Conservation (phyloP, 2,888 invertebrate genomes). For the Limnephilus rhombicus region DNA sequence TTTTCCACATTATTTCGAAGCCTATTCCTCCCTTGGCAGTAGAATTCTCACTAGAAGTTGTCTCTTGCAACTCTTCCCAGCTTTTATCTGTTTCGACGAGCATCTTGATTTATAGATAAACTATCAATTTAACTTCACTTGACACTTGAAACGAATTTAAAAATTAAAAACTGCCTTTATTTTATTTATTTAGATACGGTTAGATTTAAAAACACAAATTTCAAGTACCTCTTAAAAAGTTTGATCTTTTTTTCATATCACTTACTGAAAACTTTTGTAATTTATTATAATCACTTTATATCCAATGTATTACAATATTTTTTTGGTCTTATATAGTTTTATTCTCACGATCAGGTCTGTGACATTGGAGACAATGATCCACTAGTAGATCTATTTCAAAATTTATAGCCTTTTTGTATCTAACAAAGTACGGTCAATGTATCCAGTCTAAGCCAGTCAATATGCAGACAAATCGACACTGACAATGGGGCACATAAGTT, state of each 20-base stretch:
- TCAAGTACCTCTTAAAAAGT: neutral
- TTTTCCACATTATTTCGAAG: constrained; percentile 69
- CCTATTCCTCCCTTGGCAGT: neutral
- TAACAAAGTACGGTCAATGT: neutral
- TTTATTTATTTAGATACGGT: neutral
- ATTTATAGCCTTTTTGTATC: neutral
- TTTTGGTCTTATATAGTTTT: neutral
- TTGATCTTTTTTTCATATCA: neutral
- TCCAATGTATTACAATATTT: neutral
- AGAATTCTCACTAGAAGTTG: neutral
- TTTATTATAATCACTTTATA: neutral
- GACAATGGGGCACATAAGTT: neutral
- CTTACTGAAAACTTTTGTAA: neutral
- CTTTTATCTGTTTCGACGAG: neutral
- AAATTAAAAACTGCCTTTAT: neutral
- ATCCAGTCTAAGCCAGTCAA: neutral
- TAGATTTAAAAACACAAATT: neutral
- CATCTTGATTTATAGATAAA: constrained; percentile 28
- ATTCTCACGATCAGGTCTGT: neutral
- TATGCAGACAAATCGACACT: neutral
- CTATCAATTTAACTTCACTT: neutral
- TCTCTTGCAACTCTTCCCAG: neutral
- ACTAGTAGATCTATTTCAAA: neutral
- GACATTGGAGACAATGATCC: neutral
- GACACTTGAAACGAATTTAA: neutral